A percentile compares a stretch with the other conserved stretches of the same genome.
phyloP scores from a whole-genome alignment of 2,888 invertebrate species.

The Microplitis deprimator region DNA sequence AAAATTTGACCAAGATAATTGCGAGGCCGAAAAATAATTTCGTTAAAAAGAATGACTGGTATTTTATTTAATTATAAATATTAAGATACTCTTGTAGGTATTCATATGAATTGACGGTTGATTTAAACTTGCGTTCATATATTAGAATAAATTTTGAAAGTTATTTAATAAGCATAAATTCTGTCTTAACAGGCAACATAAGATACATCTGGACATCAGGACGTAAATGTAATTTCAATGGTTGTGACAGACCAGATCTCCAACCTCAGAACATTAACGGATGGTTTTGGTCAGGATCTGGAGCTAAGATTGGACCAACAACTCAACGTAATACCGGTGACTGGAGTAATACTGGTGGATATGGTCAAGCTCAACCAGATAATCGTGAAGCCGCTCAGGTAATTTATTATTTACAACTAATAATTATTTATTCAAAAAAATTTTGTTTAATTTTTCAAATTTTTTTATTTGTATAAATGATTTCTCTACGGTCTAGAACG shows the following conservation, averaged over 20 bases:
- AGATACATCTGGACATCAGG: slow-evolving; percentile 92
- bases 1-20: not conserved
- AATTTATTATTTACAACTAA: slow-evolving; percentile 46
- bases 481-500: too few species aligned
- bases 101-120: too few species aligned
- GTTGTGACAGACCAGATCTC: slow-evolving; percentile 88
- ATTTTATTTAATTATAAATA: too few species aligned
- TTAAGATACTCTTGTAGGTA: too few species aligned
- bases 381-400: slow-evolving; percentile 92
- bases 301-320: slow-evolving; percentile 91
- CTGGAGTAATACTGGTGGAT: slow-evolving; percentile 91
- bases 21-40: too few species aligned
- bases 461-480: too few species aligned
- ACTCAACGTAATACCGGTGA: slow-evolving; percentile 91
- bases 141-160: too few species aligned
- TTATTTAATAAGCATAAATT: too few species aligned
- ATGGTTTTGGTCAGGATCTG: slow-evolving; percentile 96
- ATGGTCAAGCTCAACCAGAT: slow-evolving; percentile 89
- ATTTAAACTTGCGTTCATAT: too few species aligned
- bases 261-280: slow-evolving; percentile 87
- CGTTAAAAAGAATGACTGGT: too few species aligned
- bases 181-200: slow-evolving; percentile 67
- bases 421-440: not conserved
- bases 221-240: slow-evolving; percentile 92
- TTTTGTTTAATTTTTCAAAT: not conserved